Conservation (phyloP, 2,797 vertebrate species). For the Masticophis lateralis region DNA sequence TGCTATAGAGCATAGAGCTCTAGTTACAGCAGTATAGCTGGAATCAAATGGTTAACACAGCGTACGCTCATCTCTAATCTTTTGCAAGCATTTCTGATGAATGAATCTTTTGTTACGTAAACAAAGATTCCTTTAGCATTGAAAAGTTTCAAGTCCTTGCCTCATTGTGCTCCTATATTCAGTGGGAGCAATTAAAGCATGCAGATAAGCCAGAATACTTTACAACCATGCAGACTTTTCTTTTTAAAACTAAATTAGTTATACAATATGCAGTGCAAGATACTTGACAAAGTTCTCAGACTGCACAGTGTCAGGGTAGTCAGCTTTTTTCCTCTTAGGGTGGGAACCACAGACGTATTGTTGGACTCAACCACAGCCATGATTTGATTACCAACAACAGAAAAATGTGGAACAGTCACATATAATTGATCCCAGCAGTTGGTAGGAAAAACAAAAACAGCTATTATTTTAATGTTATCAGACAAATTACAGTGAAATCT, state of each 20-base stretch:
- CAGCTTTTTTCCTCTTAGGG: neutral
- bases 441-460: neutral
- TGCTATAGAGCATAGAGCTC: neutral
- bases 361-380: conserved; percentile 26
- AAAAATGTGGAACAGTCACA: conserved; percentile 17
- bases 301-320: neutral
- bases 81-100: conserved; percentile 22
- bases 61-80: conserved; percentile 19
- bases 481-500: neutral
- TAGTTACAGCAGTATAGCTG: neutral
- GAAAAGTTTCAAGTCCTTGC: conserved; percentile 19
- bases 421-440: conserved; percentile 8
- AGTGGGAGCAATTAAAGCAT: neutral
- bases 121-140: conserved; percentile 45
- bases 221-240: neutral
- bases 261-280: neutral
- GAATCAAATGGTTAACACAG: conserved; percentile 9
- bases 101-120: conserved; percentile 48
- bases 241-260: neutral
- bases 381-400: conserved; percentile 19
- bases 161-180: neutral
- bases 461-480: conserved; percentile 17
- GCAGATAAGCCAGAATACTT: conserved; percentile 35
- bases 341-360: neutral
- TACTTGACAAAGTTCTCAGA: neutral